Conservation (phyloP, 1,140 invertebrate genomes). For the Zaprionus ornatus region DNA sequence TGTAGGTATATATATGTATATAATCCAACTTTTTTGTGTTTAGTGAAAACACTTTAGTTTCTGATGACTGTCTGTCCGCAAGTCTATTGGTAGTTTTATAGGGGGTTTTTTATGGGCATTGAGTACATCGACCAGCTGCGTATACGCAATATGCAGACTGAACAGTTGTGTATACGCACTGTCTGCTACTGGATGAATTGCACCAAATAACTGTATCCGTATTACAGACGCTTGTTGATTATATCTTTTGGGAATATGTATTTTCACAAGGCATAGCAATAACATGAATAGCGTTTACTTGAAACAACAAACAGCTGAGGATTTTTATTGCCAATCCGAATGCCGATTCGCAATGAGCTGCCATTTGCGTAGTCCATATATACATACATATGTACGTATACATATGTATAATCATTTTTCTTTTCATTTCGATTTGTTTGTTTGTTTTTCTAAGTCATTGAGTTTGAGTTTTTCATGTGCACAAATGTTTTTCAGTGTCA, state of each 20-base stretch:
- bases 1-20: slow-evolving; percentile 14
- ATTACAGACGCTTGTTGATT: slow-evolving; percentile 3
- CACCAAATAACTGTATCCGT: not conserved
- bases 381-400: not conserved
- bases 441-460: slow-evolving; percentile 43
- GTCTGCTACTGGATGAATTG: slow-evolving; percentile 14
- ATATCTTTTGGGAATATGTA: slow-evolving; percentile 13
- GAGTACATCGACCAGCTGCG: slow-evolving; percentile 48
- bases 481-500: slow-evolving; percentile 69
- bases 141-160: not conserved
- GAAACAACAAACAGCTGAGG: slow-evolving; percentile 42
- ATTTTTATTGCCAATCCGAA: slow-evolving; percentile 46
- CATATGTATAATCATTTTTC: not conserved
- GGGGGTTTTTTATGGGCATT: slow-evolving; percentile 6
- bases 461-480: slow-evolving; percentile 31
- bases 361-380: slow-evolving; percentile 45
- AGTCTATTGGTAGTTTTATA: slow-evolving; percentile 30
- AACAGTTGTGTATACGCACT: slow-evolving; percentile 41
- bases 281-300: slow-evolving; percentile 49
- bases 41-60: slow-evolving; percentile 10
- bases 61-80: not conserved
- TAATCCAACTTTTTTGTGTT: slow-evolving; percentile 29
- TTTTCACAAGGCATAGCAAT: slow-evolving; percentile 43
- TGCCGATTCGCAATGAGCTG: slow-evolving; percentile 31
- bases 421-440: slow-evolving; percentile 11